These are phyloP conservation scores for Nesoenas mayeri DNA, from an alignment of 2,113 vertebrate genomes.

Conservation along the genomic window DNA sequence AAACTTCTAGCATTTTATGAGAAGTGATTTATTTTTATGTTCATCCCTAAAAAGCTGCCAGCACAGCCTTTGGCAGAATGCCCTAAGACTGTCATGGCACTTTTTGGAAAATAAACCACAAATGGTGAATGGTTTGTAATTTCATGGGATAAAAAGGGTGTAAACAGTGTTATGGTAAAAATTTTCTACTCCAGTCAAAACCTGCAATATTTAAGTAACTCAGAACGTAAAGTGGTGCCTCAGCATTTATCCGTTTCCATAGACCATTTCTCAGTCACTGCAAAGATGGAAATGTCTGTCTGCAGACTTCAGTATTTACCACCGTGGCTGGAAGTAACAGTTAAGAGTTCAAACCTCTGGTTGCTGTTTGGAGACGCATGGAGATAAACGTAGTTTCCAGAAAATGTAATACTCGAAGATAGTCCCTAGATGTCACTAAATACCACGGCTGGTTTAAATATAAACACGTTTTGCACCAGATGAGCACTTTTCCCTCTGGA, in stretches of 20 bases:
- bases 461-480: not conserved
- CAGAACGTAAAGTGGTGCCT: not conserved
- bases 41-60: not conserved
- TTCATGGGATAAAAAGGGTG: not conserved
- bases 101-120: not conserved
- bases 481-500: not conserved
- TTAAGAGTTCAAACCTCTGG: not conserved
- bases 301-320: not conserved
- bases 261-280: not conserved
- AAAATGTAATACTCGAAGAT: conserved; percentile 9
- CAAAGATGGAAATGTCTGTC: not conserved
- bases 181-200: not conserved
- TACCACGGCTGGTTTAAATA: conserved; percentile 11
- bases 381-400: not conserved
- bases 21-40: not conserved
- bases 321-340: fast-evolving
- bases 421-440: conserved; percentile 74
- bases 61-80: not conserved
- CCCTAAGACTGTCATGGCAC: not conserved
- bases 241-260: not conserved
- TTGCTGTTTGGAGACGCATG: not conserved
- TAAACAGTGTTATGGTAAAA: not conserved
- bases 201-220: not conserved
- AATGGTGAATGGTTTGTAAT: not conserved
- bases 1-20: not conserved